Percentiles rank a stretch among this genome's conserved stretches.
Evolutionary conservation across 2,888 invertebrate species (phyloP).

Genomic region (Chrysina gloriosa): DNA sequence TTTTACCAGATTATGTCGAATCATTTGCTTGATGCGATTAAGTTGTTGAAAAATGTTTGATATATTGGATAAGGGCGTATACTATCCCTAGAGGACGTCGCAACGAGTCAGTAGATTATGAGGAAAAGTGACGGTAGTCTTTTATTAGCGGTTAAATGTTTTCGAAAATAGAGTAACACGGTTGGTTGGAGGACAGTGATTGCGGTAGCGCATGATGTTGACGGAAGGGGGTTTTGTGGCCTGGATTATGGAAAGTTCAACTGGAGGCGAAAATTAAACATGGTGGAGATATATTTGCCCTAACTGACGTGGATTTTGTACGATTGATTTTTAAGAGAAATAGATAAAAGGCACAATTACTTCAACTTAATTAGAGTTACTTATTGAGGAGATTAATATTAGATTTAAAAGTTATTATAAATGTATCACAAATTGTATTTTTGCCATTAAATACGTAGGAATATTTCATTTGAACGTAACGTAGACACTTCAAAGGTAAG

Average conservation of each 20-base stretch:
- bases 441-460: too few species aligned
- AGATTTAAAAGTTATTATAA: too few species aligned
- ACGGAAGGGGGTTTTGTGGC: constrained; percentile 25
- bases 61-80: constrained; percentile 55
- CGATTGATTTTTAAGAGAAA: too few species aligned
- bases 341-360: too few species aligned
- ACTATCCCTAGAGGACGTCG: constrained; percentile 11
- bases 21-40: constrained; percentile 65
- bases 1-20: constrained; percentile 62
- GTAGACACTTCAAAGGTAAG: too few species aligned
- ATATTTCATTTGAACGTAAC: too few species aligned
- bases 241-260: constrained; percentile 12
- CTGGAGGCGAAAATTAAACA: constrained; percentile 25
- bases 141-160: constrained; percentile 34
- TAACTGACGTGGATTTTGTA: background rate
- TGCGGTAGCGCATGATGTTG: constrained; percentile 25
- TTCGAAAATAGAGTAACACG: constrained; percentile 18
- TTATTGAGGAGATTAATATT: too few species aligned
- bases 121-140: constrained; percentile 38
- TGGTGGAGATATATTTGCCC: constrained; percentile 2
- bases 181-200: constrained; percentile 12
- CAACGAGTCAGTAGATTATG: constrained; percentile 39
- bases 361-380: too few species aligned
- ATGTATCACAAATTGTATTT: too few species aligned
- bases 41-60: constrained; percentile 63